Conservation (phyloP, 2,888 invertebrate species). For the Linyphia triangularis region DNA sequence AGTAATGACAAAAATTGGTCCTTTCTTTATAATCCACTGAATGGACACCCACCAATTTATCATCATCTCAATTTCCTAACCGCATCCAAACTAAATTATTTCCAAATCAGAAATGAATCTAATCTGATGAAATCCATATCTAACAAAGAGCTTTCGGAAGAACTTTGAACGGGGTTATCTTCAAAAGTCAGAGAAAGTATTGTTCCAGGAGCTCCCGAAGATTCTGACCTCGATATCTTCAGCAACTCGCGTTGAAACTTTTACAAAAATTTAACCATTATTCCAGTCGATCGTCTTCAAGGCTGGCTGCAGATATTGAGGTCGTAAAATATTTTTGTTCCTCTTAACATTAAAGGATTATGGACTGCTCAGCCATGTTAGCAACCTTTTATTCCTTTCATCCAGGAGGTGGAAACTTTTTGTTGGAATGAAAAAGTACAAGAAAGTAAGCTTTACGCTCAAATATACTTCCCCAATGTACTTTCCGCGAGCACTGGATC, state of each 20-base stretch:
- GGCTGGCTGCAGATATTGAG: constrained; percentile 48
- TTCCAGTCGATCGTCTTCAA: constrained; percentile 54
- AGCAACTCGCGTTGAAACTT: neutral
- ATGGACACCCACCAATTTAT: neutral
- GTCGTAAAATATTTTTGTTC: constrained; percentile 60
- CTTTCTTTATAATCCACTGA: too few species aligned
- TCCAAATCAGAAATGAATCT: constrained; percentile 26
- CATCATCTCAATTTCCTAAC: constrained; percentile 41
- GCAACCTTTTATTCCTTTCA: neutral
- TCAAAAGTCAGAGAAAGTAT: constrained; percentile 34
- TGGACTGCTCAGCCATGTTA: neutral
- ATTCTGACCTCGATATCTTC: constrained; percentile 64
- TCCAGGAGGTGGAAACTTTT: neutral
- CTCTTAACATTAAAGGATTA: constrained; percentile 7
- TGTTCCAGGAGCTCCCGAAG: constrained; percentile 30
- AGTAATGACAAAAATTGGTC: too few species aligned
- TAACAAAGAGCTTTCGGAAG: constrained; percentile 55
- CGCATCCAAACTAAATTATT: constrained; percentile 31
- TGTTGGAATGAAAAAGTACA: neutral
- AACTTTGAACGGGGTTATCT: constrained; percentile 66
- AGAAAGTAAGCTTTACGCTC: neutral
- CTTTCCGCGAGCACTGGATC: constrained; percentile 1
- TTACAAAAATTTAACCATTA: constrained; percentile 49
- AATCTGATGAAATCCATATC: constrained; percentile 34
- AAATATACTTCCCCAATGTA: neutral